These are phyloP conservation scores for Ophioninae sp. DNA, from an alignment of 2,888 invertebrate species.

Conservation along the genomic window DNA sequence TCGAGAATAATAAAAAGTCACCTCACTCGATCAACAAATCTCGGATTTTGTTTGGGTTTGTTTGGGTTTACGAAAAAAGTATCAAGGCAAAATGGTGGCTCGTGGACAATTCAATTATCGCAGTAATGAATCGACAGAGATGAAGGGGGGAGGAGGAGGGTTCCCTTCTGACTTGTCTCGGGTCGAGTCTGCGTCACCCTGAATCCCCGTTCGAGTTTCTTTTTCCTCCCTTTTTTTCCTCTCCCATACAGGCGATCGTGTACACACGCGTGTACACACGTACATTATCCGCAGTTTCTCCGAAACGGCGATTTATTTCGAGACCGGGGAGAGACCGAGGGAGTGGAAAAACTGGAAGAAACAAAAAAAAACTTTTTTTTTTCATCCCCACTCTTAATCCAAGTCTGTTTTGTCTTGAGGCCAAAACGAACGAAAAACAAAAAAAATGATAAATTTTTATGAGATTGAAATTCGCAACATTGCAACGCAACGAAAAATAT, in stretches of 20 bases:
- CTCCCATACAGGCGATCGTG: conserved; percentile 24
- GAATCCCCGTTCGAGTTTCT: conserved; percentile 13
- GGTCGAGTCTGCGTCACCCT: conserved; percentile 44
- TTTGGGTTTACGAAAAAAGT: too few relatives aligned
- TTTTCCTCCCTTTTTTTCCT: conserved; percentile 4
- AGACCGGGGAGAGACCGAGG: conserved; percentile 32
- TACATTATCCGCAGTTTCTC: conserved; percentile 59
- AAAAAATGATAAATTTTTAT: neutral
- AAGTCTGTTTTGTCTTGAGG: neutral
- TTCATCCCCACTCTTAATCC: neutral
- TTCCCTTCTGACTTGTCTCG: conserved; percentile 7
- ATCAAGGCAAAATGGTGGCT: neutral
- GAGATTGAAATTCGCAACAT: too few relatives aligned
- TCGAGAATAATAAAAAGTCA: too few relatives aligned
- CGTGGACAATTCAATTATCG: neutral
- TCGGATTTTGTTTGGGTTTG: too few relatives aligned
- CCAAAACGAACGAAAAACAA: neutral
- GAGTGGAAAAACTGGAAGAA: conserved; percentile 1
- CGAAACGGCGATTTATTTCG: conserved; percentile 58
- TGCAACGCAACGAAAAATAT: too few relatives aligned
- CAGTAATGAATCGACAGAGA: neutral
- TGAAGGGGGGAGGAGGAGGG: neutral
- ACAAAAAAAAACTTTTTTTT: neutral
- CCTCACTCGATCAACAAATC: too few relatives aligned
- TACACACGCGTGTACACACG: neutral